Conservation (phyloP, 2,113 vertebrate species). For the Platanista minor region DNA sequence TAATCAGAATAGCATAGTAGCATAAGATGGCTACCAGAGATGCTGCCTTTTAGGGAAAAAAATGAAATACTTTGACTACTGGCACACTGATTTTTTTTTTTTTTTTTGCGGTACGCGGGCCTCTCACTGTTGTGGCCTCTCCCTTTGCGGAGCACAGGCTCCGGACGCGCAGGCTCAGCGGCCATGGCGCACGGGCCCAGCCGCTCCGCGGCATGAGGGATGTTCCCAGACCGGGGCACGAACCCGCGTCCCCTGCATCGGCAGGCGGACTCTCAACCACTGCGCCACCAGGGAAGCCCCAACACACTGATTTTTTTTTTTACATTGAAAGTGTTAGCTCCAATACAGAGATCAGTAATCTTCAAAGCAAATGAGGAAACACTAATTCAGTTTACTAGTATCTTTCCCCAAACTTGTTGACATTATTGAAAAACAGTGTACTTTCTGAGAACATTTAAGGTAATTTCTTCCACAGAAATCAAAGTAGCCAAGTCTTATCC, state of each 20-base stretch:
- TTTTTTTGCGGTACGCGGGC: too few species aligned
- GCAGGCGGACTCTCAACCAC: too few species aligned
- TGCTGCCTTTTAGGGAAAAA: background rate
- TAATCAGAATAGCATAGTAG: background rate
- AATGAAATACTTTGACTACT: background rate
- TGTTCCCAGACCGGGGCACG: too few species aligned
- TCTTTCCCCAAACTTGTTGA: background rate
- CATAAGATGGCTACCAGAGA: background rate
- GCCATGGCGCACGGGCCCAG: too few species aligned
- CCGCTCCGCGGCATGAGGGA: too few species aligned
- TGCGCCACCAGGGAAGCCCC: too few species aligned
- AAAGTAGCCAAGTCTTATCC: background rate
- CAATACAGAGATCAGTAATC: background rate
- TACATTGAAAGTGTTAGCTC: background rate
- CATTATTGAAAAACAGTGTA: background rate
- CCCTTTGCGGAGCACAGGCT: too few species aligned
- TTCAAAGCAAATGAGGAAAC: background rate
- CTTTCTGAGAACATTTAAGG: background rate
- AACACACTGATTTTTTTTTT: background rate
- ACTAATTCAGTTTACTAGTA: background rate
- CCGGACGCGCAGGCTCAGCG: too few species aligned
- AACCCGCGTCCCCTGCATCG: too few species aligned
- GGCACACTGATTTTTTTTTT: background rate
- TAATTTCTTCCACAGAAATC: background rate
- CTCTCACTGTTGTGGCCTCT: too few species aligned